These are phyloP conservation scores for Mesembrinibis cayennensis DNA, from an alignment of 2,113 vertebrate genomes.

Conservation along the genomic window DNA sequence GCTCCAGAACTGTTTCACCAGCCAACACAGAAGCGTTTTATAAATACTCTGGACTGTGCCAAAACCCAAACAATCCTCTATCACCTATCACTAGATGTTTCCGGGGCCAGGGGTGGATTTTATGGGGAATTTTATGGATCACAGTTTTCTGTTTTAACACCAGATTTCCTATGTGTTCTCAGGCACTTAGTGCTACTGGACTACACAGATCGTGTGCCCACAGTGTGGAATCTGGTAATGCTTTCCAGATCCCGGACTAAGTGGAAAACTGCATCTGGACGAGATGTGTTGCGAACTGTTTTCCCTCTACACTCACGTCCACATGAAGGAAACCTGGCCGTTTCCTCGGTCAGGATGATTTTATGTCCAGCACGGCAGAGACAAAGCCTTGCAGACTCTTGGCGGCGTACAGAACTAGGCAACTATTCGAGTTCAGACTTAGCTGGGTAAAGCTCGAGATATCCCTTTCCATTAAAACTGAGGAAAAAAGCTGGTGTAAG, in stretches of 20 bases:
- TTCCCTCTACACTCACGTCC: neutral
- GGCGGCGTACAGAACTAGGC: neutral
- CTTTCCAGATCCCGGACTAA: neutral
- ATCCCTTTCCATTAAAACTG: neutral
- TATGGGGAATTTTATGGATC: neutral
- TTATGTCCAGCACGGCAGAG: neutral
- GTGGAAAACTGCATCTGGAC: neutral
- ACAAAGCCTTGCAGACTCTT: neutral
- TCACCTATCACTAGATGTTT: neutral
- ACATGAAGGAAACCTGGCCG: neutral
- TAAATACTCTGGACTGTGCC: neutral
- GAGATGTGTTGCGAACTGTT: neutral
- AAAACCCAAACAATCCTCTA: neutral
- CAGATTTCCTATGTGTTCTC: neutral
- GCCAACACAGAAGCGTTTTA: neutral
- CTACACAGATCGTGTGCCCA: accelerated
- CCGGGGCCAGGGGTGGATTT: neutral
- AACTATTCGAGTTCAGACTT: neutral
- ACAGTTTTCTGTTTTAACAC: neutral
- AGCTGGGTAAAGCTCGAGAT: neutral
- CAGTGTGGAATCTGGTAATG: neutral
- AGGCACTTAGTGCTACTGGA: neutral
- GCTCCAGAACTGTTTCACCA: neutral
- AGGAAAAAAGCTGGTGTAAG: neutral
- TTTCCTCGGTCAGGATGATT: neutral